phyloP scores from a whole-genome alignment of 2,888 invertebrate species.

The Hyposoter didymator region DNA sequence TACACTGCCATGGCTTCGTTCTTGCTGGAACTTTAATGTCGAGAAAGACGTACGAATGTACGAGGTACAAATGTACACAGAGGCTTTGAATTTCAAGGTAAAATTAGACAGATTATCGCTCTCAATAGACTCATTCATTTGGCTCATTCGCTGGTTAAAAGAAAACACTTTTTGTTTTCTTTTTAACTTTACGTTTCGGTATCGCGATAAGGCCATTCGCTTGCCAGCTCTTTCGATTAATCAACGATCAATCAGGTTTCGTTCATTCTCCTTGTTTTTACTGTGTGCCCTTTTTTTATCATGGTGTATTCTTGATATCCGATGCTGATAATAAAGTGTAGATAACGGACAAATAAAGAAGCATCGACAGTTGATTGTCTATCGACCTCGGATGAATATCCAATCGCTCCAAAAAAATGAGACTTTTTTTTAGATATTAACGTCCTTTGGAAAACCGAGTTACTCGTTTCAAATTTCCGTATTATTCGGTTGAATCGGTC shows the following conservation, averaged over 20 bases:
- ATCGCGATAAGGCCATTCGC: neutral
- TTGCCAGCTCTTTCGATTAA: neutral
- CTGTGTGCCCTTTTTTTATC: slow-evolving; percentile 7
- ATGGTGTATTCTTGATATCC: slow-evolving; percentile 36
- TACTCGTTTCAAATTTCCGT: neutral
- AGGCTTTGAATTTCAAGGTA: slow-evolving; percentile 22
- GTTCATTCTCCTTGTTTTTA: slow-evolving; percentile 16
- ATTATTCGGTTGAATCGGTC: neutral
- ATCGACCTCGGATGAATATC: slow-evolving; percentile 13
- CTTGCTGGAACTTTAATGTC: slow-evolving; percentile 29
- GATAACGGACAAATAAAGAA: slow-evolving; percentile 8
- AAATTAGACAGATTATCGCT: slow-evolving; percentile 22
- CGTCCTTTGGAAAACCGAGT: neutral
- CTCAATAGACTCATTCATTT: slow-evolving; percentile 32
- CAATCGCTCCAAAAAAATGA: neutral
- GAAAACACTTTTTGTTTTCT: slow-evolving; percentile 11
- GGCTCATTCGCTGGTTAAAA: neutral
- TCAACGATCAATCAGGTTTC: slow-evolving; percentile 16
- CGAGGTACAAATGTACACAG: neutral
- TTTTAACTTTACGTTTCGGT: neutral
- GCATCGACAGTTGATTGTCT: slow-evolving; percentile 15
- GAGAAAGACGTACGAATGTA: slow-evolving; percentile 15
- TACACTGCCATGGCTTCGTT: slow-evolving; percentile 49
- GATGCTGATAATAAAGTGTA: slow-evolving; percentile 35
- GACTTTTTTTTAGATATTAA: neutral